Evolutionary conservation across 1,140 invertebrate genomes (phyloP).

Genomic region (Nebria ingens): DNA sequence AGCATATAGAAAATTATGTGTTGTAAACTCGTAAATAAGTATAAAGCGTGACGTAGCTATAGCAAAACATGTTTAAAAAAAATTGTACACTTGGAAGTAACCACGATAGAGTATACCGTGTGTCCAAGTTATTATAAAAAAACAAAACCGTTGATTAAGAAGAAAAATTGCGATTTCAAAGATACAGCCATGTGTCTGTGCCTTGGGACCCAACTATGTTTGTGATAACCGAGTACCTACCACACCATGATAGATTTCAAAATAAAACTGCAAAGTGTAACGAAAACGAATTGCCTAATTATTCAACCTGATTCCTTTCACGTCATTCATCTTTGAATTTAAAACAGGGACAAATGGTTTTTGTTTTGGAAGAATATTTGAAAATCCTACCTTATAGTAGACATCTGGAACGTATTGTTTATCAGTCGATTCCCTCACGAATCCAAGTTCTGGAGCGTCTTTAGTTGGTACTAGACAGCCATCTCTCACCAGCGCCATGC

Average conservation of each 20-base stretch:
- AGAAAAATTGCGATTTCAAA: conserved; percentile 13
- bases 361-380: conserved; percentile 11
- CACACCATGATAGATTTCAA: conserved; percentile 27
- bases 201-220: conserved; percentile 29
- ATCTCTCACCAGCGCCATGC: conserved; percentile 91
- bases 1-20: neutral
- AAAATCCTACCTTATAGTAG: conserved; percentile 86
- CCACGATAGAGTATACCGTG: neutral
- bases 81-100: neutral
- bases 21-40: neutral
- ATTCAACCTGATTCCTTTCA: neutral
- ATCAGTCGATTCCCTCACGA: conserved; percentile 84
- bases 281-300: neutral
- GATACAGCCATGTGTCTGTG: conserved; percentile 28
- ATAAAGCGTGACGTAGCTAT: neutral
- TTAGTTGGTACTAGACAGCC: conserved; percentile 91
- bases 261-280: conserved; percentile 18
- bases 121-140: neutral
- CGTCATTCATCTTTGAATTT: neutral
- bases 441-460: conserved; percentile 94
- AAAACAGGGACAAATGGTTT: neutral
- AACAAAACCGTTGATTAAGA: neutral
- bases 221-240: conserved; percentile 30
- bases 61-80: neutral
- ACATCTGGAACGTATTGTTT: conserved; percentile 98